Percentiles rank a stretch among this genome's conserved stretches.
Evolutionary conservation across 2,888 invertebrate genomes (phyloP).

Genomic region (Lasioglossum calceatum): DNA sequence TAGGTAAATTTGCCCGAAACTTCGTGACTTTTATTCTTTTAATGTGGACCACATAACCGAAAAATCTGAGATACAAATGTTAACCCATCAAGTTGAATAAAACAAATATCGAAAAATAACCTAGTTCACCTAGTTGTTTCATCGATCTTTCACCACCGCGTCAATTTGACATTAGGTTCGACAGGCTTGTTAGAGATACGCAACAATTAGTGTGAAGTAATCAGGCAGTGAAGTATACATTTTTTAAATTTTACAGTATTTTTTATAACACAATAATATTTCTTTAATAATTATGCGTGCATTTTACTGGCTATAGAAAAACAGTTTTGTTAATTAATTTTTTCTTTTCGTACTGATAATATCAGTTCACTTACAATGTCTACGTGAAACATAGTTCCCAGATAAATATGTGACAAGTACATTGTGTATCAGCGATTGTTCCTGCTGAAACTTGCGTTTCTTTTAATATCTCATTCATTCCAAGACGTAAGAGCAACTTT

Average conservation of each 20-base stretch:
- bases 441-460: no score
- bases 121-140: no score
- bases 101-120: no score
- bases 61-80: no score
- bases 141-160: no score
- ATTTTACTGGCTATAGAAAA: background rate
- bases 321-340: background rate
- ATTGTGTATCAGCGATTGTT: no score
- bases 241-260: background rate
- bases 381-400: background rate
- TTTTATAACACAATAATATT: background rate
- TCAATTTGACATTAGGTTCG: no score
- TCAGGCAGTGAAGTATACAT: background rate
- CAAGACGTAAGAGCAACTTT: background rate
- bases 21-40: no score
- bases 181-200: background rate
- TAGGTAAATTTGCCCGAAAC: no score
- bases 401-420: background rate
- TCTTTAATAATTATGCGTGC: background rate
- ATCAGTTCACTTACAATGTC: background rate
- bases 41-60: no score
- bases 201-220: background rate
- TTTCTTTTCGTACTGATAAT: background rate
- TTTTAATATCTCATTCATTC: background rate
- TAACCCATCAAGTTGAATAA: no score